Evolutionary conservation across 2,888 invertebrate species (phyloP).

Genomic region (Nemurella pictetii): DNA sequence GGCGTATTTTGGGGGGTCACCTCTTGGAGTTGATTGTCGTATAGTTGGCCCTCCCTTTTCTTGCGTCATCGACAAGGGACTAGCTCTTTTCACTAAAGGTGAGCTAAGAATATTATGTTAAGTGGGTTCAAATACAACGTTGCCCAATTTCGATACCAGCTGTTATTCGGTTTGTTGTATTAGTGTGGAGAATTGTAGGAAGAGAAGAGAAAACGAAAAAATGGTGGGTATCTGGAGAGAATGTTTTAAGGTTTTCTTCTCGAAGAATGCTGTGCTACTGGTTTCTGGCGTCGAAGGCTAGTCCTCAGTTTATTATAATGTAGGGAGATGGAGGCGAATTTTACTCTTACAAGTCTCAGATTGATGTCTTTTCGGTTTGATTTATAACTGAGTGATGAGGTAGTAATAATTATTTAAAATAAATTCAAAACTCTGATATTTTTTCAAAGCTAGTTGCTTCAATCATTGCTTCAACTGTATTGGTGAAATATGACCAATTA

Average conservation of each 20-base stretch:
- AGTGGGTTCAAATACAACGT: not conserved
- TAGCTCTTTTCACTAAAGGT: not conserved
- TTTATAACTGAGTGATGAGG: not conserved
- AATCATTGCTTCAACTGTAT: too few relatives aligned
- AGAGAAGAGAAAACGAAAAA: not conserved
- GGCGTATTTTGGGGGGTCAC: slow-evolving; percentile 6
- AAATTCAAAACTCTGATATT: not conserved
- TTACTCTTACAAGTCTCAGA: not conserved
- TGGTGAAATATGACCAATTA: not conserved
- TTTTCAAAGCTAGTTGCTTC: not conserved
- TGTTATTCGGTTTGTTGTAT: not conserved
- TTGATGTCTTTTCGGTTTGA: not conserved
- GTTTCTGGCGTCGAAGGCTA: not conserved
- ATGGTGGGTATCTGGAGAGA: not conserved
- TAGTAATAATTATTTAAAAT: not conserved
- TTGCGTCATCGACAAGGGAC: slow-evolving; percentile 13
- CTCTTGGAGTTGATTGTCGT: not conserved
- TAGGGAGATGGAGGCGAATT: not conserved
- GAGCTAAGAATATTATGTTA: not conserved
- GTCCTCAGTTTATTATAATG: too few relatives aligned
- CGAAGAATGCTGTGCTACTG: not conserved
- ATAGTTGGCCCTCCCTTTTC: not conserved
- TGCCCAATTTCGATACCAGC: slow-evolving; percentile 18
- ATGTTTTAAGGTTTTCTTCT: not conserved
- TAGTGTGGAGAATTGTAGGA: not conserved